phyloP scores from a whole-genome alignment of 1,140 invertebrate genomes.

The Battus philenor region DNA sequence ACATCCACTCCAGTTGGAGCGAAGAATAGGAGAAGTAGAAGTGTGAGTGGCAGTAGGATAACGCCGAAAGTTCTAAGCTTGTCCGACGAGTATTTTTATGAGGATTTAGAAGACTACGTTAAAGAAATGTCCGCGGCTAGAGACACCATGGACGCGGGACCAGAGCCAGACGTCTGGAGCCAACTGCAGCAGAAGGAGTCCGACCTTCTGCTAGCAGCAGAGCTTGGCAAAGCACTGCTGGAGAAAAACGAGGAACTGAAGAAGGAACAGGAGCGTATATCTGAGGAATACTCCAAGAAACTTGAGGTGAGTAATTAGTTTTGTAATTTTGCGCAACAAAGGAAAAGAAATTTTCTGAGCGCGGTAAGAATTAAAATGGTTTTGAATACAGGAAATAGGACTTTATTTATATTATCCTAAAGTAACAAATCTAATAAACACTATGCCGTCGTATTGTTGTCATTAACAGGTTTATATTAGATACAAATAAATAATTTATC shows the following conservation, averaged over 20 bases:
- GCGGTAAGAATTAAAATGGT: too few species aligned
- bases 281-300: constrained; percentile 94
- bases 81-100: constrained; percentile 73
- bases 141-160: constrained; percentile 54
- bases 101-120: constrained; percentile 78
- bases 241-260: constrained; percentile 96
- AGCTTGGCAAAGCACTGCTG: constrained; percentile 94
- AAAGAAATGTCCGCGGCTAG: constrained; percentile 74
- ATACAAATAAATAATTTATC: too few species aligned
- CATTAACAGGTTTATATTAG: constrained; percentile 2
- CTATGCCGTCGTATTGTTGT: too few species aligned
- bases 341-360: not conserved
- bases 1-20: constrained; percentile 23
- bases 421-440: too few species aligned
- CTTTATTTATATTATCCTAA: too few species aligned
- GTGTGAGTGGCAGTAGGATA: constrained; percentile 46
- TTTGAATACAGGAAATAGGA: too few species aligned
- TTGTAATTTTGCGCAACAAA: constrained; percentile 7
- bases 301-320: constrained; percentile 85
- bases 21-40: constrained; percentile 46
- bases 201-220: constrained; percentile 94
- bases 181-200: constrained; percentile 94
- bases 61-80: constrained; percentile 41
- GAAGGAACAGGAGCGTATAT: constrained; percentile 88
- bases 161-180: constrained; percentile 84